Conservation (phyloP, 2,797 vertebrate species). For the Chelmon rostratus region DNA sequence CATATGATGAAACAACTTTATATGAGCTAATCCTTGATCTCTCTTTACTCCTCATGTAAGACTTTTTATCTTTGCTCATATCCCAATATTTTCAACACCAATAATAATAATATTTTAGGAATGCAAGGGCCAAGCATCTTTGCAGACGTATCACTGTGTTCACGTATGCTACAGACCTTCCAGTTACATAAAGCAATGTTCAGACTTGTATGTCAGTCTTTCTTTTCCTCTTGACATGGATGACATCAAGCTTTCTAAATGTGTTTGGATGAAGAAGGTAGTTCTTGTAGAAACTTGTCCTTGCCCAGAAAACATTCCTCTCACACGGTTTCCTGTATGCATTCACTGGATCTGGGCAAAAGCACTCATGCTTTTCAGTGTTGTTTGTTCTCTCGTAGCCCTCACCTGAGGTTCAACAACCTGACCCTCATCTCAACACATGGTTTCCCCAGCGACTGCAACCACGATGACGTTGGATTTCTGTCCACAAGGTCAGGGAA, state of each 20-base stretch:
- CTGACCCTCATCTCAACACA: constrained; percentile 92
- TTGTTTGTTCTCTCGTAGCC: constrained; percentile 80
- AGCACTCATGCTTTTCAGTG: constrained; percentile 6
- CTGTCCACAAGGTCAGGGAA: constrained; percentile 90
- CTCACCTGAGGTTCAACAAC: constrained; percentile 93
- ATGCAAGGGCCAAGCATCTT: neutral
- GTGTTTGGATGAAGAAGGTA: neutral
- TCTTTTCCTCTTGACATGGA: constrained; percentile 1
- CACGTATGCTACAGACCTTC: neutral
- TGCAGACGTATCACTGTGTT: neutral
- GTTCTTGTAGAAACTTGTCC: neutral
- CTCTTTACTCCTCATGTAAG: neutral
- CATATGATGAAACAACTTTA: neutral
- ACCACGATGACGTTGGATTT: constrained; percentile 81
- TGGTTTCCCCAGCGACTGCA: constrained; percentile 85
- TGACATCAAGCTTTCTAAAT: neutral
- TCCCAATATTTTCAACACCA: neutral
- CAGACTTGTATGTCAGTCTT: neutral
- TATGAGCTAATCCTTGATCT: neutral
- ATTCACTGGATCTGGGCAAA: neutral
- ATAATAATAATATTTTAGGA: neutral
- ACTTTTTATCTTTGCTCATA: neutral
- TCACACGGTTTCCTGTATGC: neutral
- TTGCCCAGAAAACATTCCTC: constrained; percentile 10
- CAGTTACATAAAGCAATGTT: neutral